These are phyloP conservation scores for Pogoniulus pusillus DNA, from an alignment of 2,797 vertebrate genomes.

Conservation along the genomic window DNA sequence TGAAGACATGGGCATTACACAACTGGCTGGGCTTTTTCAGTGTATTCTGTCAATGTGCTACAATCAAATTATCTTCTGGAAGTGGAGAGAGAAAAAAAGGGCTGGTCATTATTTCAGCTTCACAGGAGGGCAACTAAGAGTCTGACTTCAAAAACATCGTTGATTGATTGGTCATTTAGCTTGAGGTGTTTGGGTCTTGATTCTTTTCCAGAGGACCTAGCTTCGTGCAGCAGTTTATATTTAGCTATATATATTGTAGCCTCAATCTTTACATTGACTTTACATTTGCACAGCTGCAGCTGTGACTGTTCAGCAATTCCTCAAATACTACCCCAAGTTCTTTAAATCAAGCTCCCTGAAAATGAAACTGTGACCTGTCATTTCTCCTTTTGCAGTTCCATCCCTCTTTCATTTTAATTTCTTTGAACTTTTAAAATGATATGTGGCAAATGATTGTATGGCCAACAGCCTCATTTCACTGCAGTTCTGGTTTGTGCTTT, in stretches of 20 bases:
- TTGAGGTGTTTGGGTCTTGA: constrained; percentile 23
- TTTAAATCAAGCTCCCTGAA: constrained; percentile 49
- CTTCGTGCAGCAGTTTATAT: constrained; percentile 46
- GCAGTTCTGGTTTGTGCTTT: background rate
- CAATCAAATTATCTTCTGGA: background rate
- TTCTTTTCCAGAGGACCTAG: constrained; percentile 30
- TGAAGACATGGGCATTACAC: background rate
- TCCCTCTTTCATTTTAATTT: background rate
- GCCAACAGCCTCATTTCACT: constrained; percentile 5
- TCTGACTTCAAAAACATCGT: background rate
- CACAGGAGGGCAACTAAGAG: background rate
- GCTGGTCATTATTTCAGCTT: background rate
- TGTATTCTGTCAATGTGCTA: background rate
- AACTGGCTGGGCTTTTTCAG: background rate
- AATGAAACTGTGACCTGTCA: constrained; percentile 13
- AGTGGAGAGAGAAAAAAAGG: background rate
- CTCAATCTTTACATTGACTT: constrained; percentile 43
- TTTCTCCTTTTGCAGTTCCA: constrained; percentile 21
- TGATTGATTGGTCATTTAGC: background rate
- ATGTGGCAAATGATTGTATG: background rate
- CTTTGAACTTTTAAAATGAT: constrained; percentile 23
- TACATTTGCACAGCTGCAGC: constrained; percentile 61
- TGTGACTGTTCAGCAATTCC: constrained; percentile 59
- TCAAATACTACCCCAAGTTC: constrained; percentile 53
- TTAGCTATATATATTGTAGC: constrained; percentile 43